Conservation (phyloP, 2,888 invertebrate species). For the Chrysopilus asiliformis region DNA sequence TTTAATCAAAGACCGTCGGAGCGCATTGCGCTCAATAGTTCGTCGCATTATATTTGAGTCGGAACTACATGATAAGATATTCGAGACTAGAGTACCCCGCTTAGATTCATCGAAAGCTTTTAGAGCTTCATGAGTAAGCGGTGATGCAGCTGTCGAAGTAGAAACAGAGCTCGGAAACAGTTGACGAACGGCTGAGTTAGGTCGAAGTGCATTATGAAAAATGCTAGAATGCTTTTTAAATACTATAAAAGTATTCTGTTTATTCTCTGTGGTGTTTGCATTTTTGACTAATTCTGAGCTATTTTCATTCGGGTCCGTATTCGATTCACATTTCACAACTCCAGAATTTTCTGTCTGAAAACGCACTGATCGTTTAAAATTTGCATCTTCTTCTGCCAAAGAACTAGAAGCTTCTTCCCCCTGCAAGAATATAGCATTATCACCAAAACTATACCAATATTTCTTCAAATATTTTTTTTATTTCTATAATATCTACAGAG, state of each 20-base stretch:
- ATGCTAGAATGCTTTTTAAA: slow-evolving; percentile 35
- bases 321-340: slow-evolving; percentile 10
- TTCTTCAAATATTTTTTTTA: no score
- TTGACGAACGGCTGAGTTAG: slow-evolving; percentile 75
- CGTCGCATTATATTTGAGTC: slow-evolving; percentile 56
- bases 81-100: slow-evolving; percentile 37
- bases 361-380: slow-evolving; percentile 48
- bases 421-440: slow-evolving; percentile 4
- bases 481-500: no score
- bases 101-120: slow-evolving; percentile 54
- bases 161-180: slow-evolving; percentile 63
- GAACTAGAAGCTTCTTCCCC: slow-evolving; percentile 31
- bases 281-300: slow-evolving; percentile 25
- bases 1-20: slow-evolving; percentile 64
- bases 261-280: slow-evolving; percentile 30
- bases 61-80: slow-evolving; percentile 22
- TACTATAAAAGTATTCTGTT: slow-evolving; percentile 33
- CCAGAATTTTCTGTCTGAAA: slow-evolving; percentile 41
- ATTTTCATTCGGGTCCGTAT: slow-evolving; percentile 19
- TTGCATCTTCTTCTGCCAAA: slow-evolving; percentile 39
- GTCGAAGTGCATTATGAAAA: slow-evolving; percentile 34
- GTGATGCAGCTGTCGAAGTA: slow-evolving; percentile 43
- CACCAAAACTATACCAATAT: no score
- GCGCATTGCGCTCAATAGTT: slow-evolving; percentile 71
- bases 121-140: slow-evolving; percentile 62